Evolutionary conservation across 2,888 invertebrate species (phyloP), one percentile per base, ranked within the genome.

Genomic region (Tachina grossa): DNA sequence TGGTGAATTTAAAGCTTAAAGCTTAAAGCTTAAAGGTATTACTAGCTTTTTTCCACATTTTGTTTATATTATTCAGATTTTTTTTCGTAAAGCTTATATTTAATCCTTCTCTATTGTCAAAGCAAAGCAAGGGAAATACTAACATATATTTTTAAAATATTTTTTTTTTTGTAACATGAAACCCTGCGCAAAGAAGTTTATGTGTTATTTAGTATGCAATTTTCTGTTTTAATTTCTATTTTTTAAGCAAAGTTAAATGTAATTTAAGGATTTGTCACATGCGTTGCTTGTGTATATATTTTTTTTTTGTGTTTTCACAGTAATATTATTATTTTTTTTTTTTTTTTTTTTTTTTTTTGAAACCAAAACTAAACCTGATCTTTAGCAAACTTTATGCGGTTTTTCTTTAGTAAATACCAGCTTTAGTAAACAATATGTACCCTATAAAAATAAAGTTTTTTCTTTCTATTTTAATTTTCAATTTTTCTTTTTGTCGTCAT

Each of bases 261-360:
- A 77, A 85, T 59, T 59, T 69, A 75, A 82, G 78, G 49, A 75
- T 82, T 71, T 85, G 78, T 82, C 78, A 82, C 74, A 78, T 63
- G 19, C 53, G 22, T 66, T 66, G 39, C 51, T 39, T 31, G 31
- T 6, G 6, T 31, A 0, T 31, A 0, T 31, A 0, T 31, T 0
- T 31, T 31, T 6, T 14, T 47, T 66, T 76, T 39, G 59, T 49
- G 45, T 51, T 63, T 68, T 51, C 8, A 9, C 6, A 19, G 59
- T n/a, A 61, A 9, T n/a, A 41, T 11, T 3, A 55, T 69, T 22
- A 41, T 47, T 31, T 31, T 31, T 31, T 0, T 69, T 22, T 47
- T 47, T 31, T 31, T 31, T 31, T 0, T 68, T 76, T 75, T 69
- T 22, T 47, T 47, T 31, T 31, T 31, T 31, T 0, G 0, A 41